phyloP scores from a whole-genome alignment of 2,113 vertebrate genomes.

The Bubalus kerabau region DNA sequence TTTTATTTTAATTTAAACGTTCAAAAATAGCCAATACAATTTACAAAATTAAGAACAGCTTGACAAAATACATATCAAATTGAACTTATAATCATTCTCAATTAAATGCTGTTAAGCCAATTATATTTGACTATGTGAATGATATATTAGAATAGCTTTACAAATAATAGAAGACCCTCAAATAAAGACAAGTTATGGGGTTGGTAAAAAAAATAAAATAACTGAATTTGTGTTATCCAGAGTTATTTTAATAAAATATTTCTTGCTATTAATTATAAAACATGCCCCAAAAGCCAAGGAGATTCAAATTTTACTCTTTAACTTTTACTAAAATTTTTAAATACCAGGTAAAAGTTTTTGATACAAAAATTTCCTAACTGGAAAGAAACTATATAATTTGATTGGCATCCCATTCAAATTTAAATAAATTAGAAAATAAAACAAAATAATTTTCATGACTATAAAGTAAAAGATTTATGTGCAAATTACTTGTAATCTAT shows the following conservation, averaged over 20 bases:
- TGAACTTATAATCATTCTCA: background rate
- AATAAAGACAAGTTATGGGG: background rate
- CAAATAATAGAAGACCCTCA: background rate
- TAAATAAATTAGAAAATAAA: conserved; percentile 4
- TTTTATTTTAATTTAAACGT: background rate
- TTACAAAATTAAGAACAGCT: background rate
- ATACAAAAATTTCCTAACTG: background rate
- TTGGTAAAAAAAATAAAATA: background rate
- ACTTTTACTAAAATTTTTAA: background rate
- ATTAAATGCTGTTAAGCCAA: background rate
- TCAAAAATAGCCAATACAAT: background rate
- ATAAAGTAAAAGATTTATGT: background rate
- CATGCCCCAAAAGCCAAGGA: background rate
- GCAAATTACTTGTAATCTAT: background rate
- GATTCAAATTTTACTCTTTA: background rate
- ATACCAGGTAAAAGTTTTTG: background rate
- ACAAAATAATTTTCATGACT: background rate
- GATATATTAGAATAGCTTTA: background rate
- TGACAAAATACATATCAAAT: background rate
- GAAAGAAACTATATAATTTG: background rate
- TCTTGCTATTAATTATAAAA: background rate
- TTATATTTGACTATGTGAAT: background rate
- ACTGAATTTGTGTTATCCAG: background rate
- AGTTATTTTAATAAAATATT: background rate
- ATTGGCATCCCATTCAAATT: background rate